A percentile compares a stretch with the other conserved stretches of the same genome.
phyloP scores from a whole-genome alignment of 1,140 invertebrate genomes.

The Tenebrio molitor region DNA sequence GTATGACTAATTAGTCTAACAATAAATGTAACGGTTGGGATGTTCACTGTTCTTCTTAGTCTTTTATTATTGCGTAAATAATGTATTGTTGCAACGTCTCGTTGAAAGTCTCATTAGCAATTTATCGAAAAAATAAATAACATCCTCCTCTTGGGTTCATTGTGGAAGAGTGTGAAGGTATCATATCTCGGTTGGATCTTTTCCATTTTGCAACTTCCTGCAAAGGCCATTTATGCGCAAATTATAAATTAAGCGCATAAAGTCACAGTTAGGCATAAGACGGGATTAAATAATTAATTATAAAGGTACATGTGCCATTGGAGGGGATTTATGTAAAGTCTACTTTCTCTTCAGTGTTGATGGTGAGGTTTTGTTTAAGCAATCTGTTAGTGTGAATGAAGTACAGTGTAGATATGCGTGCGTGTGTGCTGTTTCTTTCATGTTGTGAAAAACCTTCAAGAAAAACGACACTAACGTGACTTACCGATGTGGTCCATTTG shows the following conservation, averaged over 20 bases:
- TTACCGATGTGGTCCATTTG: slow-evolving; percentile 2
- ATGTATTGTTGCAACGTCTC: too few species aligned
- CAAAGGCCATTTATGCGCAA: background rate
- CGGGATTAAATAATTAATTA: slow-evolving; percentile 24
- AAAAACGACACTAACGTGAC: slow-evolving; percentile 9
- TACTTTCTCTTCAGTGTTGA: slow-evolving; percentile 52
- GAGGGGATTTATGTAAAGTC: slow-evolving; percentile 47
- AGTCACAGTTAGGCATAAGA: background rate
- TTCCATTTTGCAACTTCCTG: background rate
- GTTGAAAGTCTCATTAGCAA: too few species aligned
- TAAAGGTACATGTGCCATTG: slow-evolving; percentile 20
- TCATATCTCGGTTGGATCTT: too few species aligned
- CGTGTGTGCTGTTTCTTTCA: slow-evolving; percentile 42
- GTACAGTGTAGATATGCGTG: slow-evolving; percentile 39
- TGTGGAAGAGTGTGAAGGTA: too few species aligned
- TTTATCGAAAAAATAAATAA: too few species aligned
- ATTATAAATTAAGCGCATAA: background rate
- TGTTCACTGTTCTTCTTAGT: too few species aligned
- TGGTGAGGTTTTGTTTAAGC: slow-evolving; percentile 47
- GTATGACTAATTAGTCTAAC: too few species aligned
- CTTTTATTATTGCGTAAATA: too few species aligned
- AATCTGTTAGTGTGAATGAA: slow-evolving; percentile 48
- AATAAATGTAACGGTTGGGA: too few species aligned
- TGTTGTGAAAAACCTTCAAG: slow-evolving; percentile 18
- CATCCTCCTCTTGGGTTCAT: too few species aligned